phyloP scores from a whole-genome alignment of 2,113 vertebrate genomes.

The Numenius arquata region DNA sequence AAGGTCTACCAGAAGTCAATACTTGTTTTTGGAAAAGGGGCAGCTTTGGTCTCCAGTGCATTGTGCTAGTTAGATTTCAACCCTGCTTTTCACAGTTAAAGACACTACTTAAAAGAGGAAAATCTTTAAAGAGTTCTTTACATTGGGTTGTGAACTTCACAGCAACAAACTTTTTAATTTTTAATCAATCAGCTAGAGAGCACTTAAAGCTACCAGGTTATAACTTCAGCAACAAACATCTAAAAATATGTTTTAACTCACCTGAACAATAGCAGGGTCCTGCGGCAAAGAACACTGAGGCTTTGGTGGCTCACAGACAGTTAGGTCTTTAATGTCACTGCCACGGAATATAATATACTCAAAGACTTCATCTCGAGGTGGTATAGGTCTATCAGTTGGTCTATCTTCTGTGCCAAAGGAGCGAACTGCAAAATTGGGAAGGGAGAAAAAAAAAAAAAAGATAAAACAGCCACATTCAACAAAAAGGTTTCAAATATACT shows the following conservation, averaged over 20 bases:
- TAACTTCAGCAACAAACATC: background rate
- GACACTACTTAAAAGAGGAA: background rate
- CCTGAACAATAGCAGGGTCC: constrained; percentile 98
- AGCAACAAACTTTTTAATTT: background rate
- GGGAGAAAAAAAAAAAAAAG: background rate
- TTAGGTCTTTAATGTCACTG: constrained; percentile 97
- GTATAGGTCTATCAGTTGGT: constrained; percentile 94
- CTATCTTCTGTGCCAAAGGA: constrained; percentile 97
- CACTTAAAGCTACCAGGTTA: background rate
- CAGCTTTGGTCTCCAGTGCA: background rate
- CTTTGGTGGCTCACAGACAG: constrained; percentile 96
- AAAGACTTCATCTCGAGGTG: constrained; percentile 95
- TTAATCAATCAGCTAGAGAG: background rate
- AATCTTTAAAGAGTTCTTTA: background rate
- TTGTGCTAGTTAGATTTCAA: background rate
- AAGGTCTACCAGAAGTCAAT: background rate
- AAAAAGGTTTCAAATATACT: background rate
- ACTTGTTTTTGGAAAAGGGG: background rate
- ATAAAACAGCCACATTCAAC: background rate
- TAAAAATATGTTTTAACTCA: constrained; percentile 15
- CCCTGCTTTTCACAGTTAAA: background rate
- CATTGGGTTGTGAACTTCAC: background rate
- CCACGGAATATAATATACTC: constrained; percentile 98
- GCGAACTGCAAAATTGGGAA: constrained; percentile 74
- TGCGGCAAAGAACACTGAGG: constrained; percentile 91